A percentile compares a stretch with the other conserved stretches of the same genome.
These are phyloP conservation scores for Elaeidobius kamerunicus DNA, from an alignment of 2,888 invertebrate genomes.

Conservation along the genomic window DNA sequence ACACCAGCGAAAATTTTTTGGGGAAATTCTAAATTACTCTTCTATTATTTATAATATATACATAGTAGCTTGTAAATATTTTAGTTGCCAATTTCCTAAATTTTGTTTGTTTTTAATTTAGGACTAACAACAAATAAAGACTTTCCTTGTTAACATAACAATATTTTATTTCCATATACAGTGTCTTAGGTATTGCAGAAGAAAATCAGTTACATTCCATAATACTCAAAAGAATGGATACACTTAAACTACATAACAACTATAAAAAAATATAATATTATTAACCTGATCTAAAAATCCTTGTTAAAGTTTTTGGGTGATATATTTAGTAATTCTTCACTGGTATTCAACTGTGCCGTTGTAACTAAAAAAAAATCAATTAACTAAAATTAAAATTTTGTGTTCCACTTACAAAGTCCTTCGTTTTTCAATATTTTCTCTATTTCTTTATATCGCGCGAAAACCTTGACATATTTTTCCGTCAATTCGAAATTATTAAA, in stretches of 20 bases:
- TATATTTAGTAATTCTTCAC: conserved; percentile 35
- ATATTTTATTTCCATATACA: neutral
- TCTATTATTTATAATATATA: neutral
- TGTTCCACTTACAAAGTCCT: conserved; percentile 25
- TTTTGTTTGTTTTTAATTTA: neutral
- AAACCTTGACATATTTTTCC: conserved; percentile 39
- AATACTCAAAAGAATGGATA: too few relatives aligned
- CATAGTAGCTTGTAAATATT: conserved; percentile 2
- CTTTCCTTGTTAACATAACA: neutral
- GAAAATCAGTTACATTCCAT: too few relatives aligned
- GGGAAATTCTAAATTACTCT: too few relatives aligned
- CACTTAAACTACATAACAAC: neutral
- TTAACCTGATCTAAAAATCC: conserved; percentile 26
- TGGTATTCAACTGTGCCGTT: conserved; percentile 33
- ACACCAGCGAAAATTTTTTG: too few relatives aligned
- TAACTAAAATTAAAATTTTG: conserved; percentile 4
- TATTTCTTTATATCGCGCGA: conserved; percentile 40
- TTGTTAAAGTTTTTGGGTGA: conserved; percentile 29
- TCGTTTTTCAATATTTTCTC: conserved; percentile 34
- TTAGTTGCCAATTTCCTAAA: neutral
- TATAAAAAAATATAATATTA: neutral
- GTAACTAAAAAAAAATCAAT: conserved; percentile 33
- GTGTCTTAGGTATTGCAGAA: too few relatives aligned
- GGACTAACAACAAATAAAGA: neutral
- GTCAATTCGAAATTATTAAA: conserved; percentile 39